Evolutionary conservation across 2,888 invertebrate species (phyloP).

Genomic region (Lordiphosa andalusiaca): DNA sequence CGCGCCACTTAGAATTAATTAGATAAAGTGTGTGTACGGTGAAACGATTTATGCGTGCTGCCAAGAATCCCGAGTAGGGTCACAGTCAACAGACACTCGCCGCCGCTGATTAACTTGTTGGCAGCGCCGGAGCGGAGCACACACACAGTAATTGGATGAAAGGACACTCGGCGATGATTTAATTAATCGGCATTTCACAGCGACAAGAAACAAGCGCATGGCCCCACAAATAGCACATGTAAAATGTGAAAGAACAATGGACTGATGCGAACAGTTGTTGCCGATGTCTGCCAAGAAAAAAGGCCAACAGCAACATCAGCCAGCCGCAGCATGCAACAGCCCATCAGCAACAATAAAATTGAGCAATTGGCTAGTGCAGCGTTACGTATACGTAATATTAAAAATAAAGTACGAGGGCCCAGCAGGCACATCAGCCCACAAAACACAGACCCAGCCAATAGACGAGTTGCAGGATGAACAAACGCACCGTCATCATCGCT

Average conservation of each 20-base stretch:
- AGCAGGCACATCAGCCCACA: slow-evolving; percentile 30
- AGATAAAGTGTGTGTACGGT: slow-evolving; percentile 3
- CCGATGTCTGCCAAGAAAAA: slow-evolving; percentile 65
- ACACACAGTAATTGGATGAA: slow-evolving; percentile 2
- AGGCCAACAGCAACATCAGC: slow-evolving; percentile 22
- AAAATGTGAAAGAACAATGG: slow-evolving; percentile 68
- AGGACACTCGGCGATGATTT: slow-evolving; percentile 33
- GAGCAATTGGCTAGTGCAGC: slow-evolving; percentile 59
- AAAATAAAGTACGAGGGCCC: slow-evolving; percentile 66
- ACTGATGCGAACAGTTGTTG: slow-evolving; percentile 74
- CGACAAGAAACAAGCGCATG: slow-evolving; percentile 24
- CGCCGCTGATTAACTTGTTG: slow-evolving; percentile 19
- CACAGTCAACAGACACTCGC: slow-evolving; percentile 7
- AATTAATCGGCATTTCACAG: slow-evolving; percentile 47
- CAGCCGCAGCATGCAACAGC: slow-evolving; percentile 35
- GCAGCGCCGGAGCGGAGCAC: background rate
- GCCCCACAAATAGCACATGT: slow-evolving; percentile 12
- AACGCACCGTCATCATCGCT: slow-evolving; percentile 74
- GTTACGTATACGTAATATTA: slow-evolving; percentile 58
- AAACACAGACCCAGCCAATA: slow-evolving; percentile 4
- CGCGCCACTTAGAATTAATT: slow-evolving; percentile 19
- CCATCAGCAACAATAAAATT: slow-evolving; percentile 43
- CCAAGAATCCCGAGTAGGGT: slow-evolving; percentile 23
- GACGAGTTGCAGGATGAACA: slow-evolving; percentile 64
- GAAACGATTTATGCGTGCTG: slow-evolving; percentile 19